These are phyloP conservation scores for Carpatolechia fugitivella DNA, from an alignment of 2,888 invertebrate species.

Conservation along the genomic window DNA sequence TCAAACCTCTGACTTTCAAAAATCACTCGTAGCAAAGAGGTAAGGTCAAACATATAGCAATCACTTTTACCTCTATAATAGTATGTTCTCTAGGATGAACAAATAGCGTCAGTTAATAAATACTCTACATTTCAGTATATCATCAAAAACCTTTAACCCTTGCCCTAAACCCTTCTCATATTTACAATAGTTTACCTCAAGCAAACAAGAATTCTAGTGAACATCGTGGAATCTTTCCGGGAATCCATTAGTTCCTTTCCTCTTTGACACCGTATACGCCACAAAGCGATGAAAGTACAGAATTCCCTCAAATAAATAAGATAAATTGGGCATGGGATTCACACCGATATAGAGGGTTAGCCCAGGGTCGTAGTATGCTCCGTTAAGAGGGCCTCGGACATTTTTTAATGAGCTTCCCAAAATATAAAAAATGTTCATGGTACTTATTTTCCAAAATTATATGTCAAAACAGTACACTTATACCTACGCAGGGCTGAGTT, in stretches of 20 bases:
- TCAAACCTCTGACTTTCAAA: too few relatives aligned
- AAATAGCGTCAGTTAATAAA: background rate
- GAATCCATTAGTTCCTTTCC: constrained; percentile 41
- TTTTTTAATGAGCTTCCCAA: too few relatives aligned
- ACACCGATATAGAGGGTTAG: constrained; percentile 45
- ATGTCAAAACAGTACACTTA: too few relatives aligned
- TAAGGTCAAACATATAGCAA: too few relatives aligned
- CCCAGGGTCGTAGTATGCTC: background rate
- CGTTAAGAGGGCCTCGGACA: too few relatives aligned
- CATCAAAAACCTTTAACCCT: constrained; percentile 1
- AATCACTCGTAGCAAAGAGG: too few relatives aligned
- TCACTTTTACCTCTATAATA: too few relatives aligned
- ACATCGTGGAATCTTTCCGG: constrained; percentile 23
- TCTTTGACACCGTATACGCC: constrained; percentile 37
- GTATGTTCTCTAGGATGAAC: background rate
- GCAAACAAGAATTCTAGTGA: background rate
- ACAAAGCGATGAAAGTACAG: constrained; percentile 43
- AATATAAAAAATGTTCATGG: too few relatives aligned
- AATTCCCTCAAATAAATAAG: constrained; percentile 50
- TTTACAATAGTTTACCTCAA: constrained; percentile 8
- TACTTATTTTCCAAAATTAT: too few relatives aligned
- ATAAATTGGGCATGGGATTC: constrained; percentile 58
- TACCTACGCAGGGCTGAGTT: too few relatives aligned
- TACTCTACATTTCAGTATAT: background rate
- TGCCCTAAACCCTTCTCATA: constrained; percentile 5